Base-by-base conservation (phyloP, 2,888 invertebrate genomes). In the Epinotia demarniana region DNA sequence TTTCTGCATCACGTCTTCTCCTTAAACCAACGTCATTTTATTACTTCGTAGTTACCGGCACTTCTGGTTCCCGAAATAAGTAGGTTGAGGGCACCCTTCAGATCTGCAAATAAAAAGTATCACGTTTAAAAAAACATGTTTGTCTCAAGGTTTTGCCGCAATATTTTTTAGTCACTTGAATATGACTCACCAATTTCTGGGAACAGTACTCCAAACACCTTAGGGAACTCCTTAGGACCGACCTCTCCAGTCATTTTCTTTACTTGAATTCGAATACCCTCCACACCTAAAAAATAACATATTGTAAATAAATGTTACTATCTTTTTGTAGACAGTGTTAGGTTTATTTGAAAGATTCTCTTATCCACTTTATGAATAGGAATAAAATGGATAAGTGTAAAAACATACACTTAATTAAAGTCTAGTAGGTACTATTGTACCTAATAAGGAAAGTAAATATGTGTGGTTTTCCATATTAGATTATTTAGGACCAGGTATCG, bases 161-260 rank as follows among this genome's bases (percentile, higher is more conserved):
- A 39, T 9, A 39, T 9, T 39, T 39, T 39, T 39, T 39, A 61
- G 72, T 23, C 73, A 49, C 49, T 53, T n/a, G 53, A 18, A 58
- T 61, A 33, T 8, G 5, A 53, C 85, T 82, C 72, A 90, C 90
- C 89, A 9, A 87, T 83, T 84, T 91, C 91, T 3, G 81, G 80
- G 0, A 81, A 75, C 19, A 91, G 72, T 0, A 80, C 82, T 16
- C 81, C 77, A 23, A 86, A 79, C 0, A 88, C 81, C 0, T 77
- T 78, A 0, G 86, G 84, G 70, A 90, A 88, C 33, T 88, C 89
- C 0, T 78, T 16, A 0, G 87, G 79, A 0, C 89, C 90, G 0
- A 80, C 53, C 0, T 86, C 89, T 6, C 83, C 87, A 0, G 90
- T 89, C 16, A 90, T 58, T 18, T 88, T 86, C 3, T 79, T 2